phyloP scores from a whole-genome alignment of 2,113 vertebrate species.

The Hippopotamus amphibius region DNA sequence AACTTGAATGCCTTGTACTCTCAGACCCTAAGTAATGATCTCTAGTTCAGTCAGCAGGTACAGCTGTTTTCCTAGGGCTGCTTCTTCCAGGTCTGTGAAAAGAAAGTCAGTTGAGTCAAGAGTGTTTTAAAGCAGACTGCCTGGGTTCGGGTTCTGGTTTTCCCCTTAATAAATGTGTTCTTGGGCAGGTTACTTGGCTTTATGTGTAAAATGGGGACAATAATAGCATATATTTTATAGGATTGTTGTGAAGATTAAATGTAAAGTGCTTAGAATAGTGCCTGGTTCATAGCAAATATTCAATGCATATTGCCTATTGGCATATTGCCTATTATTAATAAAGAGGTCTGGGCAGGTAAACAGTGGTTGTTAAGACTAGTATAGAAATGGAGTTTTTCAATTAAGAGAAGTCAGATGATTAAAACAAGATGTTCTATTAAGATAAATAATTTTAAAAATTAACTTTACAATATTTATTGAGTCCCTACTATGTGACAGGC shows the following conservation, averaged over 20 bases:
- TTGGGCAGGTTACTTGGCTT: not conserved
- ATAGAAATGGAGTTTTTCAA: not conserved
- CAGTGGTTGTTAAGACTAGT: not conserved
- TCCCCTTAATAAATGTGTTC: not conserved
- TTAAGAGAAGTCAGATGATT: not conserved
- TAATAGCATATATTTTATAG: not conserved
- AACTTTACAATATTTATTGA: not conserved
- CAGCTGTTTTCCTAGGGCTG: not conserved
- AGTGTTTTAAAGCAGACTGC: not conserved
- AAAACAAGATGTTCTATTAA: not conserved
- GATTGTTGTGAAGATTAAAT: constrained; percentile 42
- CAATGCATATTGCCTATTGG: not conserved
- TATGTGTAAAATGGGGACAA: not conserved
- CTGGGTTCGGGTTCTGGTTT: not conserved
- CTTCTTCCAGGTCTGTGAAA: not conserved
- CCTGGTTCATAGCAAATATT: not conserved
- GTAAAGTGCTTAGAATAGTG: not conserved
- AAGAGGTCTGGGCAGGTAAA: not conserved
- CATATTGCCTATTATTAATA: not conserved
- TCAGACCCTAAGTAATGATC: not conserved
- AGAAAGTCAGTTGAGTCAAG: not conserved
- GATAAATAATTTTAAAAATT: not conserved
- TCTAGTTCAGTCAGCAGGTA: not conserved
- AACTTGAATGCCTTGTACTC: not conserved
- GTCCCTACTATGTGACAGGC: not conserved